Evolutionary conservation across 2,888 invertebrate species (phyloP), one percentile per base, ranked within the genome.

Genomic region (Digitonthophagus gazella): DNA sequence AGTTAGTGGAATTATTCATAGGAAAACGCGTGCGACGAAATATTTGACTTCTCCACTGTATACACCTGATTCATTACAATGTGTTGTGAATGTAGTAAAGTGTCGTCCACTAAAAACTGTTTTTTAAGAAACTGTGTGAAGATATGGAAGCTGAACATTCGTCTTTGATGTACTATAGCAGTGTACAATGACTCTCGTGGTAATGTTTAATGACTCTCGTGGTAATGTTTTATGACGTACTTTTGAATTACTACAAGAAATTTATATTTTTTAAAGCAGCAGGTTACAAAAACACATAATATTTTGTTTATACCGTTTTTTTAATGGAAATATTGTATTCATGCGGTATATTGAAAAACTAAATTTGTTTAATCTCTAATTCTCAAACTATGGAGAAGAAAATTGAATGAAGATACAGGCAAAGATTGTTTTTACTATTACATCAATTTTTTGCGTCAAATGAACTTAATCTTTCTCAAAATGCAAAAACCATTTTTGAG

Each of bases 1-100:
- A n/a, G n/a, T n/a, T n/a, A n/a, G 73, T 64, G 72, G 69, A 65
- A 68, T 71, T 44, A 72, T 74, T 57, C 57, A 57, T 11, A 57
- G 57, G 57, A 16, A 57, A 57, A 16, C 57, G 16, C 6, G 14
- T 14, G 57, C 57, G 16, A 16, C 57, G 16, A 57, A 57, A 57
- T 57, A 57, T 57, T 16, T 57, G 15, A 57, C 15, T 16, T 1
- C 57, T 57, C 16, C 57, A 57, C 16, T 57, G 57, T 15, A 5
- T 8, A 5, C 16, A 57, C 57, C 16, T 15, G 57, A 57, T 14
- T 57, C 57, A n/a, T 14, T 57, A 57, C 15, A 15, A 57, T 14
- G 16, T 57, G 57, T 57, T 57, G 57, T 57, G 57, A 57, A 57
- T 57, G 14, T 57, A 15, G 16, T 57, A 15, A 57, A 57, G 16